Evolutionary conservation across 2,797 vertebrate species (phyloP), one percentile per base, ranked within the genome.

Genomic region (Heteromormyrus szaboi): DNA sequence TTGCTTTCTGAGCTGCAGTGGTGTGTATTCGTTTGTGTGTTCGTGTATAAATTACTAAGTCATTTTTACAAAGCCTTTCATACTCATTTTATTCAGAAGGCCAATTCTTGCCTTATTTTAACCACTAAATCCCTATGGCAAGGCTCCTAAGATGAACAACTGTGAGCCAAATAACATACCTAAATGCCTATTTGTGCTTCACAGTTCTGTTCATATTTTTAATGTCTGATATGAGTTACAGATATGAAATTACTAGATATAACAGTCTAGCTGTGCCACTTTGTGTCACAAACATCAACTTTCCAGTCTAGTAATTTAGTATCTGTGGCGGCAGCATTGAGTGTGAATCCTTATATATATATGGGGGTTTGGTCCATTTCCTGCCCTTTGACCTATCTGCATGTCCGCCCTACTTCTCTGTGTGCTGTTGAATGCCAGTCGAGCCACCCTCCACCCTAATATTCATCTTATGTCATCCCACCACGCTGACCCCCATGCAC

Each of bases 401-500:
- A 86, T 86, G 85, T 9, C 29, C 53, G 7, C 84, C 22, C 84
- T 9, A 85, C 50, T 54, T 50, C 48, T 11, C 37, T 46, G 76
- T 81, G 41, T 81, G 76, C 76, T 46, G 22, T 85, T 53, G 44
- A 50, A 29, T 85, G 83, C 46, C n/a, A 48, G 19, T 85, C 44
- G 2, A 51, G 41, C 48, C 44, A 81, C 19, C 29, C 50, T n/a
- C 46, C 56, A 2, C 29, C 93, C 92, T 96, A 95, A 96, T 94
- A 92, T 93, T 92, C 91, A 8, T 56, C 92, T 88, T 94, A 92
- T 93, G 93, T 96, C 89, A 95, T 91, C 92, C 90, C 89, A 91
- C 88, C 48, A 93, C 93, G 93, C 84, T 72, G 19, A 50, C 92
- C 91, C 95, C 83, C 81, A 96, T 95, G 96, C 96, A 94, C 94